phyloP scores from a whole-genome alignment of 2,113 vertebrate genomes.

The Rhinopithecus roxellana region DNA sequence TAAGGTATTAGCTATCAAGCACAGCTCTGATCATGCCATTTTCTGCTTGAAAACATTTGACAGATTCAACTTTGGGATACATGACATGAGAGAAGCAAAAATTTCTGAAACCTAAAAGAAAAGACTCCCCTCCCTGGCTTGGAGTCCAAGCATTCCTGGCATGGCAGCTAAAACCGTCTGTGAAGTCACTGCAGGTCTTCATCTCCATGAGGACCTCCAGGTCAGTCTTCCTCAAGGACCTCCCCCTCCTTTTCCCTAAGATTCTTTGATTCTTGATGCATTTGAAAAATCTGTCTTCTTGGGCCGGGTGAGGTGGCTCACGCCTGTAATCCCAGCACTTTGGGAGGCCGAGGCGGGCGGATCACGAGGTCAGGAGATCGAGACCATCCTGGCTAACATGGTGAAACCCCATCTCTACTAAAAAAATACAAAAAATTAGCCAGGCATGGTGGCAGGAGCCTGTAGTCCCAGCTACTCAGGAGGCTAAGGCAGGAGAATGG shows the following conservation, averaged over 20 bases:
- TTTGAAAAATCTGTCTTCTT: not conserved
- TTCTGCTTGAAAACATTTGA: not conserved
- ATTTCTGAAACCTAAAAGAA: not conserved
- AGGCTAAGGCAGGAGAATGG: too few species aligned
- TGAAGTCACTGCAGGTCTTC: not conserved
- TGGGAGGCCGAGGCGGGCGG: too few species aligned
- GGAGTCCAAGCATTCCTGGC: not conserved
- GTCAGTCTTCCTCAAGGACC: not conserved
- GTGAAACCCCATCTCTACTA: too few species aligned
- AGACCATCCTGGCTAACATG: too few species aligned
- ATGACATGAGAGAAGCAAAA: not conserved
- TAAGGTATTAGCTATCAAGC: not conserved
- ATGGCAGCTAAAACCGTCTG: not conserved
- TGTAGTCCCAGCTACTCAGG: too few species aligned
- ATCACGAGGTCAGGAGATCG: too few species aligned
- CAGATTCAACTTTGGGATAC: not conserved
- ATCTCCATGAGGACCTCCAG: not conserved
- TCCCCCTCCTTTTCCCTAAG: not conserved
- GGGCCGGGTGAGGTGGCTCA: too few species aligned
- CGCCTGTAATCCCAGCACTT: too few species aligned
- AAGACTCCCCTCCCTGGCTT: not conserved
- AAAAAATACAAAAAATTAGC: too few species aligned
- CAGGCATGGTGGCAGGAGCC: too few species aligned
- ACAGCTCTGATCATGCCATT: not conserved
- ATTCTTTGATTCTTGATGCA: not conserved